phyloP scores from a whole-genome alignment of 92 coral and sea anemone species.

The Pocillopora meandrina region DNA sequence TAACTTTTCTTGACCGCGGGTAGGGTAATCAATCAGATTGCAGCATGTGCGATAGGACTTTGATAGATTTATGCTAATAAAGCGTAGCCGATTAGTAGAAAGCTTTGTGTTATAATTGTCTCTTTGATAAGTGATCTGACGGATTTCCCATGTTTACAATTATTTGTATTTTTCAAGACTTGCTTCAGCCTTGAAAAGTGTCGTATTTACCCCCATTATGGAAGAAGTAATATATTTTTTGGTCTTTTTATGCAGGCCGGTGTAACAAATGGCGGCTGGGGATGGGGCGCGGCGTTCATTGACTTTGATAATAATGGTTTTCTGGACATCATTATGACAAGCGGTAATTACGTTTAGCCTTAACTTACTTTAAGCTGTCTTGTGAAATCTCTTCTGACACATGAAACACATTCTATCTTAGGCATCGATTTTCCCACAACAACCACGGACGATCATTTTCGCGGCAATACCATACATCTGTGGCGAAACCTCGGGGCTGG shows the following conservation, averaged over 20 bases:
- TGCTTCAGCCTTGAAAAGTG: too few species aligned
- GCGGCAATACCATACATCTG: slow-evolving; percentile 73
- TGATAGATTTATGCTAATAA: too few species aligned
- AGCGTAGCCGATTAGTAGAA: too few species aligned
- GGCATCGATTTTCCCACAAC: slow-evolving; percentile 90
- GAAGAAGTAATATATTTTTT: not conserved
- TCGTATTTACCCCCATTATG: too few species aligned
- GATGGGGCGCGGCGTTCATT: slow-evolving; percentile 95
- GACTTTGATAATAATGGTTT: slow-evolving; percentile 93
- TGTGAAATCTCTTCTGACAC: not conserved
- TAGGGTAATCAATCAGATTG: too few species aligned
- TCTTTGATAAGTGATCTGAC: too few species aligned
- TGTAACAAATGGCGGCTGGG: slow-evolving; percentile 91
- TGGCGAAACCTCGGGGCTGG: slow-evolving; percentile 91
- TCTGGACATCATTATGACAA: slow-evolving; percentile 81
- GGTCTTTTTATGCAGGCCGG: slow-evolving; percentile 66
- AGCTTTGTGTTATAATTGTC: too few species aligned
- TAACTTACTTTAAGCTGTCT: not conserved
- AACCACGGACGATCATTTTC: slow-evolving; percentile 78
- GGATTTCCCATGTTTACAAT: too few species aligned
- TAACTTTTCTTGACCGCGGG: too few species aligned
- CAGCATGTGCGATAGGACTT: too few species aligned
- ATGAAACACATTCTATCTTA: not conserved
- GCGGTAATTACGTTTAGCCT: slow-evolving; percentile 51
- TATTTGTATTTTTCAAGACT: too few species aligned